These are phyloP conservation scores for Octopus bimaculoides DNA, from an alignment of 1,140 invertebrate species.

Conservation along the genomic window DNA sequence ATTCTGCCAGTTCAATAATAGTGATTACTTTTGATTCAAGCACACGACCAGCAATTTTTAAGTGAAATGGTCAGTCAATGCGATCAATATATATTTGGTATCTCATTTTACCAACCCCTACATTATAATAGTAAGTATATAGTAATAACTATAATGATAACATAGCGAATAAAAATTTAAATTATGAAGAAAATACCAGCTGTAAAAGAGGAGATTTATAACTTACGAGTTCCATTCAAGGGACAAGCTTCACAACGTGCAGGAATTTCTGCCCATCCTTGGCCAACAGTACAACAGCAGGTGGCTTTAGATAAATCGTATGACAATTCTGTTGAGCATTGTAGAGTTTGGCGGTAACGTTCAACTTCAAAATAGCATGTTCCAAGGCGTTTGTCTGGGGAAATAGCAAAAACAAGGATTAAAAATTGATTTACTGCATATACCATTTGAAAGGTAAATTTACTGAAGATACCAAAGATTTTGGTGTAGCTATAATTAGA, in stretches of 20 bases:
- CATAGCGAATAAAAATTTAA: background rate
- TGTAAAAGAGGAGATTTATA: background rate
- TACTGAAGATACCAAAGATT: too few species aligned
- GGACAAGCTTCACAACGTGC: slow-evolving; percentile 77
- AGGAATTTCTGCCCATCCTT: slow-evolving; percentile 72
- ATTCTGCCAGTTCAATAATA: too few species aligned
- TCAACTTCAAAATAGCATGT: slow-evolving; percentile 71
- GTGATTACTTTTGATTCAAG: too few species aligned
- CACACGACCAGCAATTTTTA: too few species aligned
- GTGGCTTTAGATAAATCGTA: slow-evolving; percentile 71
- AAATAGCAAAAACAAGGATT: slow-evolving; percentile 20
- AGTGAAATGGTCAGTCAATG: too few species aligned
- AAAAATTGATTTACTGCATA: background rate
- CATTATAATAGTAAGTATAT: too few species aligned
- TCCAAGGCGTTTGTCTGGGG: slow-evolving; percentile 73
- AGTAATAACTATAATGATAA: too few species aligned
- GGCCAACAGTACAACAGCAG: slow-evolving; percentile 83
- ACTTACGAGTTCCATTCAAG: slow-evolving; percentile 50
- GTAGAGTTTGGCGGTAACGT: slow-evolving; percentile 49
- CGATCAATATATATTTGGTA: too few species aligned
- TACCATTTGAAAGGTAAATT: background rate
- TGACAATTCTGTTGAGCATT: slow-evolving; percentile 64
- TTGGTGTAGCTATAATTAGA: too few species aligned
- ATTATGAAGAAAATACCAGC: background rate
- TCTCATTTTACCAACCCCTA: too few species aligned